Evolutionary conservation across 2,797 vertebrate species (phyloP).

Genomic region (Sebastolobus altivelis): DNA sequence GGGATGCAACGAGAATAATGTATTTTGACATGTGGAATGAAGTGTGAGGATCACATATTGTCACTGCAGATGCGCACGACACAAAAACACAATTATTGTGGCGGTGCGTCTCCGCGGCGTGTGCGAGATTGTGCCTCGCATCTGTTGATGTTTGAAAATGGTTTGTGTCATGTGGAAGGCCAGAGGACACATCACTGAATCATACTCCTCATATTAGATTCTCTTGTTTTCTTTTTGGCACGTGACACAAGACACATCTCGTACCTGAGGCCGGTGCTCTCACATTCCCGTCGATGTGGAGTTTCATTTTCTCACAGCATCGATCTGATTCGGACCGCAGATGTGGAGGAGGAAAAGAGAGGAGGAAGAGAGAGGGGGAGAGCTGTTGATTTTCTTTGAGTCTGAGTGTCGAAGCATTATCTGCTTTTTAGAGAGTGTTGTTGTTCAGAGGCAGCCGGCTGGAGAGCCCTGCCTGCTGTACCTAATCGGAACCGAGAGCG

Average conservation of each 20-base stretch:
- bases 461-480: constrained; percentile 70
- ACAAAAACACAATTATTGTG: constrained; percentile 56
- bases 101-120: constrained; percentile 4
- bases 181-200: constrained; percentile 67
- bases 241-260: constrained; percentile 50
- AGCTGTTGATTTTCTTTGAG: constrained; percentile 67
- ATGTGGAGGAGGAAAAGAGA: constrained; percentile 30
- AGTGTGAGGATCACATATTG: constrained; percentile 65
- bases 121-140: neutral
- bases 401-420: constrained; percentile 66
- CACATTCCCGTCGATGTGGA: constrained; percentile 49
- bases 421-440: constrained; percentile 70
- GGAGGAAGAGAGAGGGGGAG: constrained; percentile 1
- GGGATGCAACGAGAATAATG: constrained; percentile 58
- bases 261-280: constrained; percentile 52
- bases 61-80: constrained; percentile 51
- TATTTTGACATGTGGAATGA: constrained; percentile 69
- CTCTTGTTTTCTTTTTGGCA: constrained; percentile 55
- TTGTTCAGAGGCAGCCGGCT: constrained; percentile 73
- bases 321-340: constrained; percentile 58
- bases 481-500: constrained; percentile 71
- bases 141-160: constrained; percentile 66
- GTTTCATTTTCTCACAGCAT: constrained; percentile 72
- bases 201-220: constrained; percentile 70
- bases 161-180: constrained; percentile 59